Evolutionary conservation across 2,888 invertebrate genomes (phyloP), one percentile per base, ranked within the genome.

Genomic region (Alloscopus bannaensis): DNA sequence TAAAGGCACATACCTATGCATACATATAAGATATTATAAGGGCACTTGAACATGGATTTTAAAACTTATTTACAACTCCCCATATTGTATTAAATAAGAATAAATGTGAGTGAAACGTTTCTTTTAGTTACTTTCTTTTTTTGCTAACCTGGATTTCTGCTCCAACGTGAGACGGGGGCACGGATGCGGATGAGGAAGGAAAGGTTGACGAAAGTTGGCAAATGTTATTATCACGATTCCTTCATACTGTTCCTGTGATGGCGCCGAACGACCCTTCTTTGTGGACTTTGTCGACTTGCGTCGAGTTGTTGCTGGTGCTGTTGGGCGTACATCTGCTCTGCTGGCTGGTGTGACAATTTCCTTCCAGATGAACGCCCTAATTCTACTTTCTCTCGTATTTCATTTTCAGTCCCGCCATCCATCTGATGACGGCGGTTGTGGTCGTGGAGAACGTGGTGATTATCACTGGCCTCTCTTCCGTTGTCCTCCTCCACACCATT

Each of bases 191-290:
- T 55, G 73, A 52, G 26, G 62, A 55, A 50, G 50, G 47, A 47
- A 62, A 47, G 31, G 55, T 55, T 64, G 55, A n/a, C n/a, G n/a
- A 28, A 47, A 60, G 26, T 71, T 75, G 75, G 20, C 47, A 36
- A 60, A 75, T 59, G 52, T 40, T 59, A 68, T 64, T 73, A 73
- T 75, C 75, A 60, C 75, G 75, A 68, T 68, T 66, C 40, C 75
- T 66, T 31, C 66, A n/a, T 59, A 28, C 57, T 75, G 13, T 42
- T 66, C 26, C 57, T 75, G 28, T 60, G 45, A 22, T 75, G 75
- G 42, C 50, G 57, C 26, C 75, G 45, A 22, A 71, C 60, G 31
- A 31, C 45, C 31, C 71, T 20, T 6, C 71, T 60, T 45, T 71
- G 71, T 28, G 71, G 71, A 71, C 71, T 60, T 31, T 62, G 60